Conservation (phyloP, 2,113 vertebrate species). For the Saccopteryx bilineata region DNA sequence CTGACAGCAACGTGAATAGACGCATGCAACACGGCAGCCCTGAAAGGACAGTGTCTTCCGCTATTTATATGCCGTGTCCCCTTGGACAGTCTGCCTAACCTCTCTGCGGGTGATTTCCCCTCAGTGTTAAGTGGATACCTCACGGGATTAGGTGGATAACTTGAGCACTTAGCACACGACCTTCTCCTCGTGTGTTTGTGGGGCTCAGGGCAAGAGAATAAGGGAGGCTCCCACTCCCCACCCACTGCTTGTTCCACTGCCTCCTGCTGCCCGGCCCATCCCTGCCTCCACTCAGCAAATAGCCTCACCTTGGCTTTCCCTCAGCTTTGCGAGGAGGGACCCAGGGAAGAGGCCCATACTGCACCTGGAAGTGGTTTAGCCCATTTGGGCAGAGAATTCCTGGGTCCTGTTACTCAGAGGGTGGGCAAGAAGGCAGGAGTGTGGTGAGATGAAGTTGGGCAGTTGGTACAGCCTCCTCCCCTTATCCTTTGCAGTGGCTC, state of each 20-base stretch:
- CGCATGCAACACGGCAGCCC: background rate
- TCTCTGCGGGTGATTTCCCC: background rate
- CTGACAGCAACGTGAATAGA: background rate
- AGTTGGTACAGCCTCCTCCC: background rate
- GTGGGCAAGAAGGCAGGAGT: background rate
- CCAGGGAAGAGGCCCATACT: background rate
- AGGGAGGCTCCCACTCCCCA: fast-evolving
- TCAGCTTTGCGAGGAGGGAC: background rate
- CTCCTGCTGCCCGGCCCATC: fast-evolving
- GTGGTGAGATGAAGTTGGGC: background rate
- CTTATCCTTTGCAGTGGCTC: background rate
- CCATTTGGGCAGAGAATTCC: background rate
- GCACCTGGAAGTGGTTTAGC: background rate
- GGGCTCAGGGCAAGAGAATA: background rate
- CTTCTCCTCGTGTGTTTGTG: background rate
- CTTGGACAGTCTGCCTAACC: background rate
- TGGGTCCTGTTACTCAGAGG: background rate
- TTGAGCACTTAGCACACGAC: background rate
- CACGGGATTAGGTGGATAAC: background rate
- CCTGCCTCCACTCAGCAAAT: background rate
- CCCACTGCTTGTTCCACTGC: background rate
- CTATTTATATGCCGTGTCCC: background rate
- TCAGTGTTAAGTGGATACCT: background rate
- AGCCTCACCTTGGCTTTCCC: fast-evolving
- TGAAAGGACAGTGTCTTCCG: background rate